Conservation (phyloP, 2,113 vertebrate genomes). For the Beaufortia kweichowensis region DNA sequence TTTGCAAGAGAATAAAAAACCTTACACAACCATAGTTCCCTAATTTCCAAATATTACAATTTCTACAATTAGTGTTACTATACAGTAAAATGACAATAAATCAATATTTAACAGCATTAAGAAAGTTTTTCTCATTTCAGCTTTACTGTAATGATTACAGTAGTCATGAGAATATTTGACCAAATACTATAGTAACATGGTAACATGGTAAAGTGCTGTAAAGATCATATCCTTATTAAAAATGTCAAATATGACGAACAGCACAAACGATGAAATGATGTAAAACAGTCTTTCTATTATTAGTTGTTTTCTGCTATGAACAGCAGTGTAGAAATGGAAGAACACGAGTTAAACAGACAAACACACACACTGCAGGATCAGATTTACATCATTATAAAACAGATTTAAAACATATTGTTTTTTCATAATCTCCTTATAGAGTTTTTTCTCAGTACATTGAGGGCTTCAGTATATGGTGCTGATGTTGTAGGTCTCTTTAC, state of each 20-base stretch:
- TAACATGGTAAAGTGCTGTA: neutral
- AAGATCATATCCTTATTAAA: neutral
- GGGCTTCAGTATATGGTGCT: neutral
- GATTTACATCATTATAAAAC: neutral
- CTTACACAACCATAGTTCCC: neutral
- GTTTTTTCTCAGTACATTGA: neutral
- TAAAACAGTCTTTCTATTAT: neutral
- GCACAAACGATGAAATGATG: no score
- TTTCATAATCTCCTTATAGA: no score
- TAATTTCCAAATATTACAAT: no score
- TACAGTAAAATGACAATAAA: neutral
- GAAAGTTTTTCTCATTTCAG: no score
- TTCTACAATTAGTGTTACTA: neutral
- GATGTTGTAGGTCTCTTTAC: no score
- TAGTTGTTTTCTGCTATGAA: no score
- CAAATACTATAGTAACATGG: neutral
- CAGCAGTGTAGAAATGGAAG: no score
- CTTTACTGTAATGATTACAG: neutral
- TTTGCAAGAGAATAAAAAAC: slow-evolving; percentile 3
- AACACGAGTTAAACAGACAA: no score
- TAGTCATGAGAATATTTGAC: neutral
- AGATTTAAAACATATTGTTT: no score
- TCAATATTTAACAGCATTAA: neutral
- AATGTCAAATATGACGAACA: no score
- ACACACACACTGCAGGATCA: slow-evolving; percentile 47